Conservation (phyloP, 2,113 vertebrate species). For the Leptobrachium ailaonicum region DNA sequence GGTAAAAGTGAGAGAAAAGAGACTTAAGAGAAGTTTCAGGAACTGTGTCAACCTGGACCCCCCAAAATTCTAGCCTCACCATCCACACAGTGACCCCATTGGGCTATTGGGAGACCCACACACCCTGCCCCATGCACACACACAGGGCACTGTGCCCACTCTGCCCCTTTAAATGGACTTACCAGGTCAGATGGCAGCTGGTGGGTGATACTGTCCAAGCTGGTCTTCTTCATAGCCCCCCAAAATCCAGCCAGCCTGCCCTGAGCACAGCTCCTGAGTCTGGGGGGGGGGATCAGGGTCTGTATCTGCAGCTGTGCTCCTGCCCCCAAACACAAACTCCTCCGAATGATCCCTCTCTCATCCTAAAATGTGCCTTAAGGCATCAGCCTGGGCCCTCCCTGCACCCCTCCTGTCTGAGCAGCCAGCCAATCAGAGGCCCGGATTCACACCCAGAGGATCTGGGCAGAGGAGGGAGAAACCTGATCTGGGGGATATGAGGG, state of each 20-base stretch:
- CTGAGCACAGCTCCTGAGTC: neutral
- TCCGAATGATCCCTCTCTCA: conserved; percentile 1
- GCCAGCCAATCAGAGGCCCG: conserved; percentile 17
- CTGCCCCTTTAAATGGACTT: neutral
- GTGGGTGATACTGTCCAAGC: neutral
- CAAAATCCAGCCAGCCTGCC: neutral
- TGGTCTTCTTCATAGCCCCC: conserved; percentile 27
- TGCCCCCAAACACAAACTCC: neutral
- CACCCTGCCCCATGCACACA: too few species aligned
- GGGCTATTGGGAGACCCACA: too few species aligned
- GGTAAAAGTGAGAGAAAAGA: too few species aligned
- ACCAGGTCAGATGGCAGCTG: conserved; percentile 25
- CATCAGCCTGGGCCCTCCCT: conserved; percentile 16
- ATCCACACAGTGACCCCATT: too few species aligned
- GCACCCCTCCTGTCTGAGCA: conserved; percentile 4
- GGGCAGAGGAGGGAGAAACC: conserved; percentile 13
- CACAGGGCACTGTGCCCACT: too few species aligned
- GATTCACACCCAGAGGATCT: conserved; percentile 15
- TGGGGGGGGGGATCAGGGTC: neutral
- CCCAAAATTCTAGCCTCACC: too few species aligned
- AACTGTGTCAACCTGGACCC: too few species aligned
- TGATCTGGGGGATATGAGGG: neutral
- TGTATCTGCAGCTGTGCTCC: neutral
- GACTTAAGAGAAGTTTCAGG: too few species aligned
- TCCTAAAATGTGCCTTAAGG: conserved; percentile 15